Base-by-base conservation (phyloP, 2,888 invertebrate genomes). In the Euclidia mi region DNA sequence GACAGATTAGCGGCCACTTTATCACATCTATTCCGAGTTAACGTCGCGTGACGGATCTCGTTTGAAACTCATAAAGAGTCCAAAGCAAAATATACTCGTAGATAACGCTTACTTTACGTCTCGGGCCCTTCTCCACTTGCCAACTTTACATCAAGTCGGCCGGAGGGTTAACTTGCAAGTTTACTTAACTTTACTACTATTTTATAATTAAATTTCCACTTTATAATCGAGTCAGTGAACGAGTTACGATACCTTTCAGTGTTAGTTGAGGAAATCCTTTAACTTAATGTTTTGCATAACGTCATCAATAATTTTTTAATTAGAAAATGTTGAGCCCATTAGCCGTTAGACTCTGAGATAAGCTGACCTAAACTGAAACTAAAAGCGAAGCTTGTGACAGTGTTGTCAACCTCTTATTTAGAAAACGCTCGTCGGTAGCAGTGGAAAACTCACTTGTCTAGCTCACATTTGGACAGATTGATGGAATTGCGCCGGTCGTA, bases 41-140 rank as follows among this genome's bases (percentile, higher is more conserved):
- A 92, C 92, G 90, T 94, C 85, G 94, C 94, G 94, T 94, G 94
- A 94, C 94, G 94, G 88, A 93, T 94, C 94, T 91, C 94, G 91
- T 94, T 94, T 89, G 87, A 89, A 94, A 94, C 91, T 94, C 94
- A 94, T 94, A 94, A 94, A 94, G 90, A 91, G 92, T 93, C 93
- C 93, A 88, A 92, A 93, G 92, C 92, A 92, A 94, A 94, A 91
- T 92, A 91, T 91, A 90, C 88, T 87, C 83, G 88, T 92, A 94
- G 94, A 94, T 94, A 94, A 92, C 91, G 85, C 88, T 89, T 90
- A 88, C 87, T 92, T 91, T 91, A 91, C 90, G 92, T 90, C 90
- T 88, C 84, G 83, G 84, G 85, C 87, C 91, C 91, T 90, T 90
- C 88, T 89, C 92, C 91, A 92, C 91, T 92, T 90, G 90, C 87